These are phyloP conservation scores for Cydia strobilella DNA, from an alignment of 1,140 invertebrate genomes.

Conservation along the genomic window DNA sequence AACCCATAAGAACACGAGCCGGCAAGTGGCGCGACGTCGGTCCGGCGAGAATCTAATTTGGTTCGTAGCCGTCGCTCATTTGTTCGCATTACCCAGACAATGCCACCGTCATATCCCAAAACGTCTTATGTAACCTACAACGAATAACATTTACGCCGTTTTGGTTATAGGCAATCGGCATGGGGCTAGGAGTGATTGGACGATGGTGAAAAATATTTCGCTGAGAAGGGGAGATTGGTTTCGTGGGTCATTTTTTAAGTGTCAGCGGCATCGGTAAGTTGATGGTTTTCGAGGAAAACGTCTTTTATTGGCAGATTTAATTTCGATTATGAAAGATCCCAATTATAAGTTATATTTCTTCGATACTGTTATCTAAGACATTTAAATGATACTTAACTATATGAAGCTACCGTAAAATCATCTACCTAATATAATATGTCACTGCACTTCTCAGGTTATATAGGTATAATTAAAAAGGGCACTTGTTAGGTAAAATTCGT, in stretches of 20 bases:
- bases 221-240: slow-evolving; percentile 29
- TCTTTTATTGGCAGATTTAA: not conserved
- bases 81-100: slow-evolving; percentile 64
- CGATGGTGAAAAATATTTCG: slow-evolving; percentile 28
- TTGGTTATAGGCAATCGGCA: not conserved
- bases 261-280: slow-evolving; percentile 14
- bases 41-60: slow-evolving; percentile 73
- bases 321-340: not conserved
- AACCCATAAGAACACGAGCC: not conserved
- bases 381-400: too few species aligned
- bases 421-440: too few species aligned
- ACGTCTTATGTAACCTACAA: not conserved
- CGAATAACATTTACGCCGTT: not conserved
- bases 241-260: slow-evolving; percentile 29
- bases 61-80: slow-evolving; percentile 71
- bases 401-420: too few species aligned
- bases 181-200: slow-evolving; percentile 18
- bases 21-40: slow-evolving; percentile 34
- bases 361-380: too few species aligned
- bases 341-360: too few species aligned
- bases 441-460: too few species aligned
- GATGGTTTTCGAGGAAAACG: not conserved
- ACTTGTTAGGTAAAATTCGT: too few species aligned
- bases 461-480: too few species aligned
- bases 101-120: not conserved